Evolutionary conservation across 2,797 vertebrate species (phyloP).

Genomic region (Coranthus polyacanthus): DNA sequence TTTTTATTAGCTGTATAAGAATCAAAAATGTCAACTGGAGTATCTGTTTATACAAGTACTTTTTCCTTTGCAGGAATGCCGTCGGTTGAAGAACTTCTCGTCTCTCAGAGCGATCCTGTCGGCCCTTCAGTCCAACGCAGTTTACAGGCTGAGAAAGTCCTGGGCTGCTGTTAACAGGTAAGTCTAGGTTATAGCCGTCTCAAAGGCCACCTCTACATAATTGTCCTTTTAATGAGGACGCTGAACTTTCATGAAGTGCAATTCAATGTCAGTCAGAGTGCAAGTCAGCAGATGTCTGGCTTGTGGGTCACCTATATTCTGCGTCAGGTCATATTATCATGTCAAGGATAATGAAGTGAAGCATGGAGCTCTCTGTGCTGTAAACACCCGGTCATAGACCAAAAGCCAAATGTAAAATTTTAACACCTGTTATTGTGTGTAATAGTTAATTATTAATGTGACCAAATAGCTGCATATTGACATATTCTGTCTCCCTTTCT

Average conservation of each 20-base stretch:
- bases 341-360: conserved; percentile 17
- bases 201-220: conserved; percentile 21
- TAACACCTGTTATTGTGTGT: conserved; percentile 9
- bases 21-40: no score
- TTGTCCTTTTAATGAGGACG: conserved; percentile 42
- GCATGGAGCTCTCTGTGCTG: conserved; percentile 10
- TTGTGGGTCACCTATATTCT: conserved; percentile 29
- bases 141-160: conserved; percentile 89
- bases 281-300: conserved; percentile 35
- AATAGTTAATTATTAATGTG: conserved; percentile 18
- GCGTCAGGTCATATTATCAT: conserved; percentile 13
- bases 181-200: not conserved
- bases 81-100: conserved; percentile 88
- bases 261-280: conserved; percentile 2
- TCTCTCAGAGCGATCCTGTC: conserved; percentile 90
- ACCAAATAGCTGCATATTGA: not conserved
- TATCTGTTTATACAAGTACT: not conserved
- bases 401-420: conserved; percentile 9
- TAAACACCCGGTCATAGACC: not conserved
- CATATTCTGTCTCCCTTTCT: not conserved
- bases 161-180: conserved; percentile 85
- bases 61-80: conserved; percentile 81
- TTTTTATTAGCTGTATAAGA: no score
- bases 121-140: conserved; percentile 88
- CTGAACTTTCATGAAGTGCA: conserved; percentile 42